Conservation (phyloP, 2,797 vertebrate genomes). For the Mormyrops boulengeri region DNA sequence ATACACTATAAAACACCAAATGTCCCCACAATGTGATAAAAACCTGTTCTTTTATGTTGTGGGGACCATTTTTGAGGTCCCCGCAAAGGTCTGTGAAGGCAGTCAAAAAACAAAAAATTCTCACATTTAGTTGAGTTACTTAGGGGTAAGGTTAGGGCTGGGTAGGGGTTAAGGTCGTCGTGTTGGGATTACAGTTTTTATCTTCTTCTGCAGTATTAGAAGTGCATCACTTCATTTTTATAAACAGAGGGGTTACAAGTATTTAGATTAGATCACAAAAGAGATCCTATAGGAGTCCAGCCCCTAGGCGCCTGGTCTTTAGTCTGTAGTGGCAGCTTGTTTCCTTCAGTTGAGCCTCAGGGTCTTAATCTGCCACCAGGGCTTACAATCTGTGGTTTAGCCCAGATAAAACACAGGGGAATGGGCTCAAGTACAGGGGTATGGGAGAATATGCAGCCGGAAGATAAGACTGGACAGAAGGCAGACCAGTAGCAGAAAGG, state of each 20-base stretch:
- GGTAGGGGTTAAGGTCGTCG: background rate
- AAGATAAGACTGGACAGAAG: background rate
- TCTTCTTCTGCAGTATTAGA: background rate
- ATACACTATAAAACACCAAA: background rate
- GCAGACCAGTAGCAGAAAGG: background rate
- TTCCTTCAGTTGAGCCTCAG: background rate
- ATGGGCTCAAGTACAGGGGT: background rate
- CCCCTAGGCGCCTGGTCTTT: background rate
- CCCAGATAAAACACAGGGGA: conserved; percentile 1
- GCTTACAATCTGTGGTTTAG: conserved; percentile 1
- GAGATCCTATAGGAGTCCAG: background rate
- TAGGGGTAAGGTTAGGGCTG: background rate
- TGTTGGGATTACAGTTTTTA: background rate
- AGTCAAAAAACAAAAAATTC: background rate
- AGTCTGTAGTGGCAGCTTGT: background rate
- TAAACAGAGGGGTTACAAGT: background rate
- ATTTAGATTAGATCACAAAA: background rate
- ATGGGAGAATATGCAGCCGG: background rate
- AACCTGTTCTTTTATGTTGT: background rate
- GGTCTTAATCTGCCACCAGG: background rate
- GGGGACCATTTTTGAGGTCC: background rate
- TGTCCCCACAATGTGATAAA: background rate
- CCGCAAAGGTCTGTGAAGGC: background rate
- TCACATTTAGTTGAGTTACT: background rate
- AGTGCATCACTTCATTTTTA: background rate